These are phyloP conservation scores for Eupeodes luniger DNA, from an alignment of 2,888 invertebrate genomes.

Conservation along the genomic window DNA sequence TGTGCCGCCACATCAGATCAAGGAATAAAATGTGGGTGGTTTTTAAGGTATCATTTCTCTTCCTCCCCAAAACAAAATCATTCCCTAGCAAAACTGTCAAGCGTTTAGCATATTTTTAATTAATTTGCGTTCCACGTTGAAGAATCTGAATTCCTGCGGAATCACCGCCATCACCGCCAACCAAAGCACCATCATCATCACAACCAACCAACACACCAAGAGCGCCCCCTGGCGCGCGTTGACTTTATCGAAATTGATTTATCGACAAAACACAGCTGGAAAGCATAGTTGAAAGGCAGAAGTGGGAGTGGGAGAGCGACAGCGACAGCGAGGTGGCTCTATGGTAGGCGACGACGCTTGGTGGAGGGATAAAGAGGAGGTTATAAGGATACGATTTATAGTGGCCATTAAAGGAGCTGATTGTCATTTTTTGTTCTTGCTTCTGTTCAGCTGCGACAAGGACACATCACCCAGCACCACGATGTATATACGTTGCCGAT, in stretches of 20 bases:
- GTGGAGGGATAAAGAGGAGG: background rate
- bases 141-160: conserved; percentile 60
- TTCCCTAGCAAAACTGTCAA: conserved; percentile 51
- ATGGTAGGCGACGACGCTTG: too few relatives aligned
- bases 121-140: conserved; percentile 65
- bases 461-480: background rate
- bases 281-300: background rate
- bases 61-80: background rate
- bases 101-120: conserved; percentile 76
- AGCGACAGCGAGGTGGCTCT: background rate
- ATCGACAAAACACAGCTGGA: conserved; percentile 74
- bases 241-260: conserved; percentile 75
- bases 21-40: background rate
- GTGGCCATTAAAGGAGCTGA: conserved; percentile 81
- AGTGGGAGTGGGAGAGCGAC: too few relatives aligned
- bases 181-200: conserved; percentile 45
- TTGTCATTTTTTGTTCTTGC: conserved; percentile 77
- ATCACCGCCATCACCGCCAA: conserved; percentile 43
- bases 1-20: conserved; percentile 23
- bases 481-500: background rate
- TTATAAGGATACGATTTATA: conserved; percentile 78
- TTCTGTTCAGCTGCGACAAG: conserved; percentile 33
- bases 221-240: conserved; percentile 34
- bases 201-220: background rate
- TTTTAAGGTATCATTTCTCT: background rate